Conservation (phyloP, 1,140 invertebrate species). For the Trichoplusia ni region DNA sequence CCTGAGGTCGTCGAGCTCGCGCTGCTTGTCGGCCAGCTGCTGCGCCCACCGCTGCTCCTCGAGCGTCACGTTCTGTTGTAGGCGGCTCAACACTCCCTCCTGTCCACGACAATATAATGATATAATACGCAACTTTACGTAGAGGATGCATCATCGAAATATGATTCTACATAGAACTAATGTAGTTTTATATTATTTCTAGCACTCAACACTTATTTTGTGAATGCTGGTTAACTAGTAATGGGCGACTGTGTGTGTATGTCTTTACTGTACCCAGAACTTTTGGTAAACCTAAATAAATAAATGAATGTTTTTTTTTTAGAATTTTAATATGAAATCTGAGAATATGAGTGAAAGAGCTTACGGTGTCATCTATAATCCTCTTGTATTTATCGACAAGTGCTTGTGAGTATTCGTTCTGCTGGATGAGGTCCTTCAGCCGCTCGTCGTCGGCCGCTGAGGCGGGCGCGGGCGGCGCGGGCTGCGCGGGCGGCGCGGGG, state of each 20-base stretch:
- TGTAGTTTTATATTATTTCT: too few relatives aligned
- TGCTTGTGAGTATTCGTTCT: constrained; percentile 85
- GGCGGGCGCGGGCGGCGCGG: background rate
- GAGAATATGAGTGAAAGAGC: constrained; percentile 43
- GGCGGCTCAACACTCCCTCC: constrained; percentile 86
- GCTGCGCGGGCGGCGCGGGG: background rate
- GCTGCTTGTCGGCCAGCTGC: constrained; percentile 84
- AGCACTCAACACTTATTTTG: too few relatives aligned
- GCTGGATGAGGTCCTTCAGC: constrained; percentile 62
- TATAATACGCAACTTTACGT: too few relatives aligned
- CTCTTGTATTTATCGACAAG: constrained; percentile 87
- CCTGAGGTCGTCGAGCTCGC: constrained; percentile 83
- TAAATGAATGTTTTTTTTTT: too few relatives aligned
- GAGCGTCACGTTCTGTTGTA: constrained; percentile 86
- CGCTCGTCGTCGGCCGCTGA: constrained; percentile 38
- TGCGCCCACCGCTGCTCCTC: constrained; percentile 87
- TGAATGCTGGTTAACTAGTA: too few relatives aligned
- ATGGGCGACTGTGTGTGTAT: too few relatives aligned
- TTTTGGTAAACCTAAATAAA: too few relatives aligned
- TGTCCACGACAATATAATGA: constrained; percentile 43
- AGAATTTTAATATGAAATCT: background rate
- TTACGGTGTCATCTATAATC: constrained; percentile 89
- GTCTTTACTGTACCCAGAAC: too few relatives aligned
- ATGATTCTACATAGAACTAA: too few relatives aligned
- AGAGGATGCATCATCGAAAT: too few relatives aligned